Percentiles rank a stretch among this genome's conserved stretches.
Evolutionary conservation across 2,113 vertebrate genomes (phyloP).

Genomic region (Sceloporus tristichus): DNA sequence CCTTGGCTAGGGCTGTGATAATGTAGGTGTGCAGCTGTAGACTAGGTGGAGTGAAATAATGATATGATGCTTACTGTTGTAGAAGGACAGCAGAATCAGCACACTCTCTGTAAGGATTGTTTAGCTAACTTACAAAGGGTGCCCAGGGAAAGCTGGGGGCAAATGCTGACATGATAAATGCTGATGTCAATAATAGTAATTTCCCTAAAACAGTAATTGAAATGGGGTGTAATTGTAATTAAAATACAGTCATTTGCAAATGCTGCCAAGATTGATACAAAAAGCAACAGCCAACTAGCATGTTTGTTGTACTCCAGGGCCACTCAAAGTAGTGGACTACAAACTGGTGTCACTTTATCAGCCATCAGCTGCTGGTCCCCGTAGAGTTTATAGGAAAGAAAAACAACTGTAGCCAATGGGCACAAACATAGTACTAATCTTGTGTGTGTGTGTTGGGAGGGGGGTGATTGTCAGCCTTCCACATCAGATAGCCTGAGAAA

Average conservation of each 20-base stretch:
- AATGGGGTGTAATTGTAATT: background rate
- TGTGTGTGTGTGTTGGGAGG: too few relatives aligned
- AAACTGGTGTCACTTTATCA: too few relatives aligned
- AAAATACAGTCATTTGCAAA: background rate
- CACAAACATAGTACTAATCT: too few relatives aligned
- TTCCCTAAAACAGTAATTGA: background rate
- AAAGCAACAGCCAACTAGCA: conserved; percentile 35
- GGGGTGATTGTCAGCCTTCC: too few relatives aligned
- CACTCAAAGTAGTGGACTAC: too few relatives aligned
- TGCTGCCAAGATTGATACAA: conserved; percentile 34
- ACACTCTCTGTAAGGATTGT: too few relatives aligned
- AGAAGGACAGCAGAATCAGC: background rate
- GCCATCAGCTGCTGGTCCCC: too few relatives aligned
- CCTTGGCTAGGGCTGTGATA: background rate
- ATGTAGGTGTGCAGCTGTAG: background rate
- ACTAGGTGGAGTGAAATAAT: background rate
- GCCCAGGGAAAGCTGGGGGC: background rate
- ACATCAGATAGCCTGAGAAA: too few relatives aligned
- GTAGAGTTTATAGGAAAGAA: too few relatives aligned
- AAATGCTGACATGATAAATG: background rate
- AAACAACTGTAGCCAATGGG: too few relatives aligned
- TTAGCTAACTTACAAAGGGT: too few relatives aligned
- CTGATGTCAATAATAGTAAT: conserved; percentile 40
- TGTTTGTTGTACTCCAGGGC: too few relatives aligned
- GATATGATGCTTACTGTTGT: background rate